Base-by-base conservation (phyloP, 1,140 invertebrate genomes). In the Thalassaphorura encarpata region DNA sequence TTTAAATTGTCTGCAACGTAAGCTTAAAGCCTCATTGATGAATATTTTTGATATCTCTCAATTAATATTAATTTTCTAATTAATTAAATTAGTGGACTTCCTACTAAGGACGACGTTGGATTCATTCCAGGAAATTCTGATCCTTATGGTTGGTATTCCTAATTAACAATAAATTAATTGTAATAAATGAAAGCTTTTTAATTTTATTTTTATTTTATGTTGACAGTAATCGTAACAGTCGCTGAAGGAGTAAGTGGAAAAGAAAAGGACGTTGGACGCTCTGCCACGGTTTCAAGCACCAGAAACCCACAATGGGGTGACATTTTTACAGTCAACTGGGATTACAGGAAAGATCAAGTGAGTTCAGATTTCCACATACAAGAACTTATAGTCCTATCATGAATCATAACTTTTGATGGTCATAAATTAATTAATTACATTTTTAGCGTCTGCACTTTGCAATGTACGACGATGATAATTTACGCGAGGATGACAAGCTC, bases 291-390 rank as follows among this genome's bases (percentile, higher is more conserved):
- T 2, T 19, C 27, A 16, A 43, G 54, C 16, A 56, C 48, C 21
- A 48, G 54, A 42, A 57, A 58, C 27, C 61, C 61, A 1, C 26
- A 46, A 19, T 64, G 58, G 58, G 58, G 58, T 52, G 56, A 61
- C n/a, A 21, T 58, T 26, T 61, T 64, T 36, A 52, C 57, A 40
- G 58, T 64, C 28, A 52, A 64, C 19, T 64, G 51, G 23, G 58
- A 64, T 29, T 23, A 43, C 43, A 47, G 13, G 23, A 64, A 61
- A 50, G 42, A 56, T 4, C 28, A 33, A n/a, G n/a, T n/a, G n/a
- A n/a, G n/a, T n/a, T n/a, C n/a, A n/a, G n/a, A n/a, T n/a, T n/a
- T n/a, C n/a, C n/a, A n/a, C n/a, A n/a, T n/a, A n/a, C n/a, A n/a
- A n/a, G n/a, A n/a, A n/a, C n/a, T n/a, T n/a, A n/a, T n/a, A n/a